Base-by-base conservation (phyloP, 2,797 vertebrate genomes). In the Salarias fasciatus region DNA sequence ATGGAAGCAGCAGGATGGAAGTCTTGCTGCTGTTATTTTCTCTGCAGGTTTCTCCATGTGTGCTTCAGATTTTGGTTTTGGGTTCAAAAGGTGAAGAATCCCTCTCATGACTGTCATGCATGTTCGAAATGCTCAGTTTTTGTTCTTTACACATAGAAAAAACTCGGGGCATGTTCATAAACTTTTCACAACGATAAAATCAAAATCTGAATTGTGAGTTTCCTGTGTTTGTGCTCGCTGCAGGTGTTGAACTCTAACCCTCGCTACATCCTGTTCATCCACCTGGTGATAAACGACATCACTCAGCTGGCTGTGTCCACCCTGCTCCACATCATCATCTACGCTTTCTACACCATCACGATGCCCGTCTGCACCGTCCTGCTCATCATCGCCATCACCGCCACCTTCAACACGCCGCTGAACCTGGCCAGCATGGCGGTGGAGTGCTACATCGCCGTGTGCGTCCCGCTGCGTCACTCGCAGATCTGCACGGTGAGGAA, bases 281-380 rank as follows among this genome's bases (percentile, higher is more conserved):
- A 91, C 71, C 77, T 92, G 58, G 89, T 91, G 41, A 47, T 90
- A 10, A 92, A 90, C 33, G 89, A 92, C 72, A 91, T 87, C 61
- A 56, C 78, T 6, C 87, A 89, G 66, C 75, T 91, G 57, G n/a
- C 15, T 13, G 41, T 90, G 14, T 69, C 79, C 0, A 83, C 66
- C 1, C 37, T 86, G 1, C 60, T 72, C 35, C 62, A 87, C 29
- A 47, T 90, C 36, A 35, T 92, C 48, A 84, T 70, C 45, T 87
- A 88, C 36, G 0, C 67, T 48, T 2, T 75, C 0, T 30, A 5
- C 30, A 54, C 31, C 6, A 51, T 91, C 37, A 77, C 54, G 1
- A 63, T 82, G 0, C 62, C 77, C 0, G 11, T 86, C 33, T 91
- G 89, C 55, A 63, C 77, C 33, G 2, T 73, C 9, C 29, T 90